Conservation (phyloP, 2,888 invertebrate species). For the Hartigia nigra region DNA sequence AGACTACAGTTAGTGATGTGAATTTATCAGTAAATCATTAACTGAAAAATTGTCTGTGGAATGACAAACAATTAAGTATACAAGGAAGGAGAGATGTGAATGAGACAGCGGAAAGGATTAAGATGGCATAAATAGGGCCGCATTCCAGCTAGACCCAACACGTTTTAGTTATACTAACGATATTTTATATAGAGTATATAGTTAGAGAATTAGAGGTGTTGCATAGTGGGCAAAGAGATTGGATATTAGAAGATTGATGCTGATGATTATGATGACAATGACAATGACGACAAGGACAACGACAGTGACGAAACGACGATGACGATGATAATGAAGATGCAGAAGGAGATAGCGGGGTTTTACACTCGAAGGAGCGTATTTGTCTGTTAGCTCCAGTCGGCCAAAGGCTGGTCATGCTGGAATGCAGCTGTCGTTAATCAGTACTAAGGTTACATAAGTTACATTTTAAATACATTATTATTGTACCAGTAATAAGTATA, state of each 20-base stretch:
- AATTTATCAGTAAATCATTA: slow-evolving; percentile 58
- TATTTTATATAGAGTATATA: slow-evolving; percentile 67
- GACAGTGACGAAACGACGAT: not conserved
- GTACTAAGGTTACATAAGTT: slow-evolving; percentile 64
- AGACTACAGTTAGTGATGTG: slow-evolving; percentile 60
- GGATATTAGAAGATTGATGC: slow-evolving; percentile 26
- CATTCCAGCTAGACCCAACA: slow-evolving; percentile 65
- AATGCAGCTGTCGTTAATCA: slow-evolving; percentile 65
- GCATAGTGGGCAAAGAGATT: slow-evolving; percentile 41
- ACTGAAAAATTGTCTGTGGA: slow-evolving; percentile 48
- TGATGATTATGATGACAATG: slow-evolving; percentile 11
- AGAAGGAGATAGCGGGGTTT: slow-evolving; percentile 47
- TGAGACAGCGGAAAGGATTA: slow-evolving; percentile 37
- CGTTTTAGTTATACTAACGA: slow-evolving; percentile 66
- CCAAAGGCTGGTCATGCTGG: slow-evolving; percentile 65
- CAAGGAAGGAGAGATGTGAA: slow-evolving; percentile 24
- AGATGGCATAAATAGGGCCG: slow-evolving; percentile 58
- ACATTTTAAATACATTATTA: slow-evolving; percentile 65
- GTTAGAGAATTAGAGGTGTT: slow-evolving; percentile 63
- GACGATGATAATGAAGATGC: slow-evolving; percentile 3
- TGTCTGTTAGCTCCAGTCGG: slow-evolving; percentile 66
- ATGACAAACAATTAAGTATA: slow-evolving; percentile 39
- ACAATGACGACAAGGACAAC: slow-evolving; percentile 5
- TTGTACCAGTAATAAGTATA: slow-evolving; percentile 53
- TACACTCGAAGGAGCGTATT: slow-evolving; percentile 63